Conservation (phyloP, 2,797 vertebrate genomes). For the Pangasius sanitwongsei region DNA sequence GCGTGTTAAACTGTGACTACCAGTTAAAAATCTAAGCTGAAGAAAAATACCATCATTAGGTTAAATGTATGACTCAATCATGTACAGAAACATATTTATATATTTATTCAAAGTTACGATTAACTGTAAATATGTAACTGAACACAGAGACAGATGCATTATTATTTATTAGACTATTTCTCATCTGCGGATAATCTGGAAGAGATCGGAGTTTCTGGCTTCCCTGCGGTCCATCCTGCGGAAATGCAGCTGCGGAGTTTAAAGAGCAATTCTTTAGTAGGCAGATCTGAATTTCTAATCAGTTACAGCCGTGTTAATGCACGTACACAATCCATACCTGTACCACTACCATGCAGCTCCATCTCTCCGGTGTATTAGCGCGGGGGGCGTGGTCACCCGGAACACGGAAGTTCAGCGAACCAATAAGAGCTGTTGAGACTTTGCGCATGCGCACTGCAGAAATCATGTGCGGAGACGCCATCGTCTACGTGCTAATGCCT, state of each 20-base stretch:
- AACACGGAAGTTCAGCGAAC: background rate
- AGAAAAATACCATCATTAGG: background rate
- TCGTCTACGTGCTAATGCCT: background rate
- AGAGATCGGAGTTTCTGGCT: background rate
- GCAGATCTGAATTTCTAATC: background rate
- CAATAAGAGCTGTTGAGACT: background rate
- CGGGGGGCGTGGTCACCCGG: background rate
- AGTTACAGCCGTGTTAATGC: background rate
- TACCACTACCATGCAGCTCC: too few species aligned
- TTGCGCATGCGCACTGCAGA: constrained; percentile 1
- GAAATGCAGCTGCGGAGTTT: background rate
- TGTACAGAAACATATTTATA: background rate
- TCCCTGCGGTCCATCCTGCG: background rate
- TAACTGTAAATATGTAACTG: background rate
- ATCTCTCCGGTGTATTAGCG: background rate
- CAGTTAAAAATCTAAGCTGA: background rate
- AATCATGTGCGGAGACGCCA: background rate
- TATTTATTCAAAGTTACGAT: background rate
- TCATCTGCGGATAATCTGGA: background rate
- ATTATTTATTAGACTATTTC: background rate
- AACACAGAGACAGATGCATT: background rate
- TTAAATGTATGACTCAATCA: background rate
- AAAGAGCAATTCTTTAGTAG: background rate
- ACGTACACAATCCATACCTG: background rate
- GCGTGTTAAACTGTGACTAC: background rate